Evolutionary conservation across 1,140 invertebrate species (phyloP), one percentile per base, ranked within the genome.

Genomic region (Dreissena polymorpha): DNA sequence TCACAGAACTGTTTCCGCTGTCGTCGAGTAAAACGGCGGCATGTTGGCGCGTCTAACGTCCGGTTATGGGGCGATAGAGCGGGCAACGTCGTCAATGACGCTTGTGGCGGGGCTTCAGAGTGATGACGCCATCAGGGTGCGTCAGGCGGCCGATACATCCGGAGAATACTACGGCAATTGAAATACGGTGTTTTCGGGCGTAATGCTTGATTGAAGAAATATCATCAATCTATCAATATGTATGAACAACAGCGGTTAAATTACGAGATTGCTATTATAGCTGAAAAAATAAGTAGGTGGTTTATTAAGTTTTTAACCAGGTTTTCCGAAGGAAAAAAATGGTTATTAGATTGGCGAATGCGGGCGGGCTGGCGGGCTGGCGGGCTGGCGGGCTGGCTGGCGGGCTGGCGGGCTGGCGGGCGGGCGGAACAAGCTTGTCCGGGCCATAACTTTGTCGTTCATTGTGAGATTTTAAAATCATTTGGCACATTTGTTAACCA

Each of bases 131-230:
- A 16, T 49, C 55, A 51, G n/a, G 25, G 77, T 80, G 6, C 51
- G 50, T 21, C 77, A 80, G 29, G 51, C 68, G n/a, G 6, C 51
- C 12, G 77, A 69, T 13, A 71, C 53, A 63, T 16, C 49, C 3
- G 77, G 77, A 8, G 77, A 71, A 71, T 80, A 80, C 51, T 50
- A 70, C 10, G 77, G 77, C n/a, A 60, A 71, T 27, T 67, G 67
- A 0, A 70, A 29, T 53, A 80, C 67, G 21, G 18, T 50, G 39
- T 79, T 79, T 70, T 79, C 76, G n/a, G 65, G 76, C 21, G 12
- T 57, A 18, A 18, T 72, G n/a, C 49, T 72, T 51, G 57, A 60
- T 60, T 60, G 57, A 60, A n/a, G 57, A 18, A n/a, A 60, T 60
- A 60, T 23, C 2, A 5, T 39, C 39, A 5, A 39, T 2, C 39